Evolutionary conservation across 1,140 invertebrate species (phyloP).

Genomic region (Bilobella aurantiaca): DNA sequence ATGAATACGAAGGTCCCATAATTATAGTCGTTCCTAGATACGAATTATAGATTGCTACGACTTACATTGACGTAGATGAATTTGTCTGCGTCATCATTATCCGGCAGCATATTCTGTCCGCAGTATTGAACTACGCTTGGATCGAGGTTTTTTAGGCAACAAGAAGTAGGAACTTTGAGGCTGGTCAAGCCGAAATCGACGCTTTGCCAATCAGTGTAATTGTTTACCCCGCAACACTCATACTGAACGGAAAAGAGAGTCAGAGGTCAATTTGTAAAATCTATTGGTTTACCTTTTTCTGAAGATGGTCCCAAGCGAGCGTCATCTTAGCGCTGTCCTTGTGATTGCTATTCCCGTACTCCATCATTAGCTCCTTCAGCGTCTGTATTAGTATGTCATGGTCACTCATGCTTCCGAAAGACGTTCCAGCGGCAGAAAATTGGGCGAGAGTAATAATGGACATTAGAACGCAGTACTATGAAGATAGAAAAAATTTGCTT

Average conservation of each 20-base stretch:
- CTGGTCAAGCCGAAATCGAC: slow-evolving; percentile 18
- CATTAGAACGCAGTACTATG: background rate
- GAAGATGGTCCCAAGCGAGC: background rate
- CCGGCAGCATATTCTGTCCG: slow-evolving; percentile 2
- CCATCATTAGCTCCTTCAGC: background rate
- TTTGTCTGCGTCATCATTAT: background rate
- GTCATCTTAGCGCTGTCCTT: background rate
- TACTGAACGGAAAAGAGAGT: slow-evolving; percentile 2
- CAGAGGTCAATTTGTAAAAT: background rate
- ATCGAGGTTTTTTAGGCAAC: slow-evolving; percentile 4
- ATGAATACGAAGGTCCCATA: too few species aligned
- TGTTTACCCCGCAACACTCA: slow-evolving; percentile 16
- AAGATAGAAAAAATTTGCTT: background rate
- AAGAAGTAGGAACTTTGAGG: slow-evolving; percentile 15
- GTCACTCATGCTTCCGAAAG: background rate
- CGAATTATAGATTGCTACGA: background rate
- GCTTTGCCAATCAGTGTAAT: slow-evolving; percentile 22
- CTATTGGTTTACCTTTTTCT: background rate
- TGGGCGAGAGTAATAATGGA: background rate
- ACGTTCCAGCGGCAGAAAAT: background rate
- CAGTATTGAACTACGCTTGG: background rate
- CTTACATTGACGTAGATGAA: background rate
- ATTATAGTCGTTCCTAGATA: too few species aligned
- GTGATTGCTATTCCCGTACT: background rate
- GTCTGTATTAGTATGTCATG: background rate